Evolutionary conservation across 2,797 vertebrate species (phyloP).

Genomic region (Parotocinclus haroldoi): DNA sequence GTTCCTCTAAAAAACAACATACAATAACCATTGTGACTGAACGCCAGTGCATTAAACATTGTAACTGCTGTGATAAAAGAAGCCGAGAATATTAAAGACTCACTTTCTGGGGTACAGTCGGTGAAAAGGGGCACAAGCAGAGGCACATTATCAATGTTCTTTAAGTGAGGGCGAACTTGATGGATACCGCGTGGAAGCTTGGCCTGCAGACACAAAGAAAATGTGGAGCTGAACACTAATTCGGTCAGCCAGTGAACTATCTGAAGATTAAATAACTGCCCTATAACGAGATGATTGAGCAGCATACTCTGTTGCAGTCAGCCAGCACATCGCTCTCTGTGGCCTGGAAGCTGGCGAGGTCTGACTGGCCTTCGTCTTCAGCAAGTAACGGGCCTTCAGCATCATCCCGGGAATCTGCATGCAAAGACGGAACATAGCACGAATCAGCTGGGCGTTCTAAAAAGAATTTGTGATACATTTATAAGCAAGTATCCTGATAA

Average conservation of each 20-base stretch:
- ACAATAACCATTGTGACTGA: no score
- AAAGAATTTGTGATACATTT: background rate
- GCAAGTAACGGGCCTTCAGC: conserved; percentile 87
- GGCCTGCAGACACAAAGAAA: conserved; percentile 73
- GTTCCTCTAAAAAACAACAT: no score
- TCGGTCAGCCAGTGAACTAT: no score
- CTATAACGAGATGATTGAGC: background rate
- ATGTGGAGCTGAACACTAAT: no score
- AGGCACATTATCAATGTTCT: conserved; percentile 98
- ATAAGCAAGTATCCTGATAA: no score
- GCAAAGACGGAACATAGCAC: background rate
- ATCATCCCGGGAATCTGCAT: conserved; percentile 76
- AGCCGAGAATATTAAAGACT: conserved; percentile 54
- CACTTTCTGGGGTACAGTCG: conserved; percentile 96
- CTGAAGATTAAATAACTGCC: no score
- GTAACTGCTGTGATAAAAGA: no score
- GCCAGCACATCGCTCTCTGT: conserved; percentile 97
- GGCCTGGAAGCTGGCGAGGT: conserved; percentile 95
- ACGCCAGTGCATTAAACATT: no score
- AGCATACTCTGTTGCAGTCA: conserved; percentile 89
- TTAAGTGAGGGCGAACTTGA: conserved; percentile 95
- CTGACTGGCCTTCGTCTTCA: conserved; percentile 91
- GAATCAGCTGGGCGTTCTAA: background rate
- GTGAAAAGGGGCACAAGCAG: conserved; percentile 96
- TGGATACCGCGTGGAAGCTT: conserved; percentile 97